Evolutionary conservation across 2,888 invertebrate genomes (phyloP), one percentile per base, ranked within the genome.

Genomic region (Axea sp.): DNA sequence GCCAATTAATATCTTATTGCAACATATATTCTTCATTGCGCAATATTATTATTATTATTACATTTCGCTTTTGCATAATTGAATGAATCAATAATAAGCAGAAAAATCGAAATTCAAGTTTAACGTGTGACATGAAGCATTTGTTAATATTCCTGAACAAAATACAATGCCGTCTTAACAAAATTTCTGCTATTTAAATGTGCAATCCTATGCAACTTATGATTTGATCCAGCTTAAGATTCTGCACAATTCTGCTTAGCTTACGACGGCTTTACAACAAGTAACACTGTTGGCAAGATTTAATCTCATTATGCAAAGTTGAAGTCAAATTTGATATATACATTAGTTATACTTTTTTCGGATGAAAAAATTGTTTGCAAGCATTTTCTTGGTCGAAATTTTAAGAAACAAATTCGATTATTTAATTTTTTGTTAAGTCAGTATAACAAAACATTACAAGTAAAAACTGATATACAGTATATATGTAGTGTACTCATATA

Each of bases 141-240:
- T 45, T 17, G 47, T 17, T 12, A 4, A 6, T 19, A 24, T 30
- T 33, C 19, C 49, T 30, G 43, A 64, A 64, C 43, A 53, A 64
- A 64, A 43, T 37, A 31, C 62, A 41, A 24, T 33, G 51, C 53
- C 64, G 33, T 64, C 19, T 24, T 15, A 26, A 28, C 39, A 1
- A 30, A 45, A 41, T 53, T 65, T 53, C 37, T 51, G 17, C 28
- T 28, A 14, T 53, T 53, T 33, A 28, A 65, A 53, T 28, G 53
- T 35, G 30, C 51, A 62, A 62, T 51, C 19, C 41, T 28, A 33
- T 22, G 9, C 47, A 64, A 64, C 51, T 64, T 64, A 64, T 26
- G 64, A 64, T 65, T 65, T 65, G 64, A 53, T 64, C 47, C 64
- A 53, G 51, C 51, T 64, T 51, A 62, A 51, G 62, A 62, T 51